A percentile compares a stretch with the other conserved stretches of the same genome.
Evolutionary conservation across 2,888 invertebrate genomes (phyloP).

Genomic region (Dasypolia templi): DNA sequence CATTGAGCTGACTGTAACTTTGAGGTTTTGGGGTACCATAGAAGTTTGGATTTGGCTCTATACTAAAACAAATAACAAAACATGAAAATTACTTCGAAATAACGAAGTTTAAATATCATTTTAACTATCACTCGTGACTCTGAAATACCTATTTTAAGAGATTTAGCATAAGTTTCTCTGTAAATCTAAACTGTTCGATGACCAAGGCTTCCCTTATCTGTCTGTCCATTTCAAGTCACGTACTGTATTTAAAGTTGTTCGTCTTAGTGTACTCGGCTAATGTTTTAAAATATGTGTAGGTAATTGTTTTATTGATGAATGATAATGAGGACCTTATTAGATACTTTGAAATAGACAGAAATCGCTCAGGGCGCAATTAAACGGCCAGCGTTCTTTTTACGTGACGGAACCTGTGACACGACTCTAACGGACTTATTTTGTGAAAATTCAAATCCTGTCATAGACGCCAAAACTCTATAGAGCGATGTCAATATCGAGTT

Average conservation of each 20-base stretch:
- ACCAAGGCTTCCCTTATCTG: neutral
- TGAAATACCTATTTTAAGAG: neutral
- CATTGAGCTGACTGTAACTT: neutral
- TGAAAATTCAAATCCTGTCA: constrained; percentile 82
- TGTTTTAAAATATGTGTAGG: no score
- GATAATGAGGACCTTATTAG: no score
- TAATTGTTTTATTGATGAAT: no score
- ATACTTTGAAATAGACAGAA: no score
- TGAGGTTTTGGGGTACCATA: neutral
- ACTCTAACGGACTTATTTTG: constrained; percentile 71
- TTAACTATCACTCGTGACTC: neutral
- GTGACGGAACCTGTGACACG: neutral
- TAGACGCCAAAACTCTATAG: constrained; percentile 80
- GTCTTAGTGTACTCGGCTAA: no score
- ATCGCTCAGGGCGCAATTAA: no score
- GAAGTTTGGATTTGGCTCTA: no score
- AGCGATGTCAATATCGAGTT: constrained; percentile 85
- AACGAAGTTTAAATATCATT: neutral
- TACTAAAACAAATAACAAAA: neutral
- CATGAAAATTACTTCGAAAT: neutral
- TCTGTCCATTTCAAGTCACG: constrained; percentile 5
- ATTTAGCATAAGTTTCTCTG: neutral
- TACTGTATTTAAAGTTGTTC: neutral
- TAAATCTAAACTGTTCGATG: neutral
- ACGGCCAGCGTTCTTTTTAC: no score